These are phyloP conservation scores for Hipposideros armiger DNA, from an alignment of 2,113 vertebrate genomes.

Conservation along the genomic window DNA sequence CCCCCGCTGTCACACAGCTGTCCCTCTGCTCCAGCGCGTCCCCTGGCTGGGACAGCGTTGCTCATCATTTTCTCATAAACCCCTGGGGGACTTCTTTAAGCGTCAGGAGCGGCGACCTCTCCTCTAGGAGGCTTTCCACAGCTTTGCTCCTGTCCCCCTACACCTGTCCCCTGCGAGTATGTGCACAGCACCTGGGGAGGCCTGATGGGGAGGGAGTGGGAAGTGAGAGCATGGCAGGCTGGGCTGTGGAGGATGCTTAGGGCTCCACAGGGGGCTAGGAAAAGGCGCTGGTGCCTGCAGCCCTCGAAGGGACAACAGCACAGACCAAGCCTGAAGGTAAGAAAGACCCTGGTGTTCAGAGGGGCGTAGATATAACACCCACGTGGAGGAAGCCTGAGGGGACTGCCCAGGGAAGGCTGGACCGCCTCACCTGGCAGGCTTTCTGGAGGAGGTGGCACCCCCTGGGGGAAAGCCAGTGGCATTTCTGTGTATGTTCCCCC, in stretches of 20 bases:
- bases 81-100: not conserved
- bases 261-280: not conserved
- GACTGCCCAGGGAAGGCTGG: not conserved
- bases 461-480: accelerated
- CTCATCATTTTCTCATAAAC: not conserved
- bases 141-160: not conserved
- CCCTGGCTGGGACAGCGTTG: not conserved
- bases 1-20: accelerated
- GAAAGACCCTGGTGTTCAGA: too few species aligned
- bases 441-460: not conserved
- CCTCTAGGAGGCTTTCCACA: not conserved
- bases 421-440: not conserved
- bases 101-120: not conserved
- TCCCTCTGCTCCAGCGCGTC: accelerated
- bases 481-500: not conserved
- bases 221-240: not conserved
- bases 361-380: accelerated
- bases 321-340: too few species aligned
- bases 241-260: not conserved
- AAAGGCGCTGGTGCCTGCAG: not conserved
- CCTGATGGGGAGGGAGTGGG: too few species aligned
- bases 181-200: not conserved
- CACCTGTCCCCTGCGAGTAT: not conserved
- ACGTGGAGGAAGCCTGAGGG: accelerated
- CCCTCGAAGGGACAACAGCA: not conserved